phyloP scores from a whole-genome alignment of 2,113 vertebrate species.

The Neofelis nebulosa region DNA sequence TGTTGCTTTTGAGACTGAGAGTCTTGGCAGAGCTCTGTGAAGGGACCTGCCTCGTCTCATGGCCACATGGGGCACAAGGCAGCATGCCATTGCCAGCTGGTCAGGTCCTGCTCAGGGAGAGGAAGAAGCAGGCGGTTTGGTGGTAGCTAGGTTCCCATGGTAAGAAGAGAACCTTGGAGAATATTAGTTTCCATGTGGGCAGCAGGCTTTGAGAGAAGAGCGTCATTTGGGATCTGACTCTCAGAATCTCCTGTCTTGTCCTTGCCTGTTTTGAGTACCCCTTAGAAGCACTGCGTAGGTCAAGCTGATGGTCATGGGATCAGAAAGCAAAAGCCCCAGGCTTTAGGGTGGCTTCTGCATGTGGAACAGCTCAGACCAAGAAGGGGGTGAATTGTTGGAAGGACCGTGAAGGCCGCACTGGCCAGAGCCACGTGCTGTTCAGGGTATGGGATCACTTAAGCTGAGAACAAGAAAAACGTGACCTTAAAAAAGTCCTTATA shows the following conservation, averaged over 20 bases:
- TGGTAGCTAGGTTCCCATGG: not conserved
- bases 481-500: not conserved
- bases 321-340: not conserved
- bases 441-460: not conserved
- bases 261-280: not conserved
- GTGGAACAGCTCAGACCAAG: not conserved
- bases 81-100: not conserved
- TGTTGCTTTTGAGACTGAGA: not conserved
- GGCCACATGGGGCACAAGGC: accelerated
- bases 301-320: not conserved
- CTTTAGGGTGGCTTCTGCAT: not conserved
- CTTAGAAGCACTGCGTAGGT: not conserved
- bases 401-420: not conserved
- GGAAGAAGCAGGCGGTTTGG: not conserved
- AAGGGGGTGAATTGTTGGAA: not conserved
- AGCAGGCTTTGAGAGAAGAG: not conserved
- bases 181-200: not conserved
- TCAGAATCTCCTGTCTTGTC: not conserved
- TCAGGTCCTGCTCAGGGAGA: not conserved
- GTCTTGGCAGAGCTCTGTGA: not conserved
- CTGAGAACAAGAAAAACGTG: not conserved
- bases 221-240: not conserved
- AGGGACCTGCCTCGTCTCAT: not conserved
- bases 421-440: not conserved
- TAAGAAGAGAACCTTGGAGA: not conserved